Evolutionary conservation across 2,888 invertebrate species (phyloP).

Genomic region (Nycteola revayana): DNA sequence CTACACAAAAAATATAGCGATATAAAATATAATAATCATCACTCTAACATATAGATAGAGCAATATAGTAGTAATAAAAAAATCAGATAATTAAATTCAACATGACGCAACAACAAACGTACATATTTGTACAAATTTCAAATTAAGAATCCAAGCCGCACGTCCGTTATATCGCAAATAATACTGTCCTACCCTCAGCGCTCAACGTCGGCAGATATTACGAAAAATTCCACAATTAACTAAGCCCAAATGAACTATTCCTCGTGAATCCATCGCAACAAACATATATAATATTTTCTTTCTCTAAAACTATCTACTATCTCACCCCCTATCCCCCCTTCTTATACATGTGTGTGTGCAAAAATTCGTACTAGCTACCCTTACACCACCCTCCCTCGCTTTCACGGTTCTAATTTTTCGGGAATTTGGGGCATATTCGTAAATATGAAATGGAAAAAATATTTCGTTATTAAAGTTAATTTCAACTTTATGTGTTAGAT

Average conservation of each 20-base stretch:
- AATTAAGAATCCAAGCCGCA: too few relatives aligned
- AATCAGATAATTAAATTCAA: too few relatives aligned
- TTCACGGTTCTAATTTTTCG: conserved; percentile 83
- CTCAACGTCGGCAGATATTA: too few relatives aligned
- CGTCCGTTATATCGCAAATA: too few relatives aligned
- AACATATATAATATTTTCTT: conserved; percentile 65
- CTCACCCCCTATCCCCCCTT: conserved; percentile 40
- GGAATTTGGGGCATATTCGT: conserved; percentile 83
- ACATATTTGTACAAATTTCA: too few relatives aligned
- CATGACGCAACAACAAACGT: too few relatives aligned
- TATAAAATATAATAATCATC: too few relatives aligned
- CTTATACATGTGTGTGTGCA: conserved; percentile 37
- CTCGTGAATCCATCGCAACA: conserved; percentile 39
- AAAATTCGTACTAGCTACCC: conserved; percentile 59
- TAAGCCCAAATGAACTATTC: conserved; percentile 47
- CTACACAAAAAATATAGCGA: too few relatives aligned
- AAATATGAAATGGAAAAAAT: conserved; percentile 83
- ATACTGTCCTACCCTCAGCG: too few relatives aligned
- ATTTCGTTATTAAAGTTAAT: conserved; percentile 61
- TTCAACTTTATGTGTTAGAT: conserved; percentile 37
- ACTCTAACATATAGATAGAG: too few relatives aligned
- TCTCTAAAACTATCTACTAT: conserved; percentile 78
- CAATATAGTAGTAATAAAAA: too few relatives aligned
- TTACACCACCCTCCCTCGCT: conserved; percentile 54
- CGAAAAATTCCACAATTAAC: conserved; percentile 24